Evolutionary conservation across 37 sponge, comb jelly and placozoan genomes (phyloP).

Genomic region (Lycopodina hypogea): DNA sequence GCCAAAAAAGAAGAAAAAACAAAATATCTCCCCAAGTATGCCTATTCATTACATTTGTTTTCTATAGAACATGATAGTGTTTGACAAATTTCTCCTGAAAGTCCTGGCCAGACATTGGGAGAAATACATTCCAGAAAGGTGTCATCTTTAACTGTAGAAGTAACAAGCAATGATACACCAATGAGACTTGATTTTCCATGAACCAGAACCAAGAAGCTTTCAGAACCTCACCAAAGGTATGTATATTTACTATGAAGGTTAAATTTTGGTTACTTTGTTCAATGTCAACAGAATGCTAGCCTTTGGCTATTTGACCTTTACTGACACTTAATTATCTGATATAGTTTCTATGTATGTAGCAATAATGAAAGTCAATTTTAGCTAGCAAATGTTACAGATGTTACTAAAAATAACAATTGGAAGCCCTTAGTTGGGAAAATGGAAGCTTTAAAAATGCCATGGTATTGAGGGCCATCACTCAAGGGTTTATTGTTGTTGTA

Average conservation of each 20-base stretch:
- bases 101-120: constrained; percentile 31
- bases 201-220: constrained; percentile 21
- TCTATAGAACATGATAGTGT: constrained; percentile 21
- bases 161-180: not conserved
- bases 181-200: constrained; percentile 23
- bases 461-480: too few species aligned
- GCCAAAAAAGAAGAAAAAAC: not conserved
- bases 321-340: too few species aligned
- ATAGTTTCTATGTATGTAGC: too few species aligned
- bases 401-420: too few species aligned
- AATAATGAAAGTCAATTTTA: too few species aligned
- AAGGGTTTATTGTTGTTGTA: too few species aligned
- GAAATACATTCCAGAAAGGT: not conserved
- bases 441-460: too few species aligned
- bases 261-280: too few species aligned
- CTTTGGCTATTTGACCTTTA: too few species aligned
- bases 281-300: too few species aligned
- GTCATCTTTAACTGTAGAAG: not conserved
- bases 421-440: too few species aligned
- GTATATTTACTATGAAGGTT: not conserved
- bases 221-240: constrained; percentile 48
- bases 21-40: not conserved
- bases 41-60: not conserved
- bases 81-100: constrained; percentile 33
- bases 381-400: too few species aligned